Percentiles rank a stretch among this genome's conserved stretches.
phyloP scores from a whole-genome alignment of 2,113 vertebrate species.

The Pipa parva region DNA sequence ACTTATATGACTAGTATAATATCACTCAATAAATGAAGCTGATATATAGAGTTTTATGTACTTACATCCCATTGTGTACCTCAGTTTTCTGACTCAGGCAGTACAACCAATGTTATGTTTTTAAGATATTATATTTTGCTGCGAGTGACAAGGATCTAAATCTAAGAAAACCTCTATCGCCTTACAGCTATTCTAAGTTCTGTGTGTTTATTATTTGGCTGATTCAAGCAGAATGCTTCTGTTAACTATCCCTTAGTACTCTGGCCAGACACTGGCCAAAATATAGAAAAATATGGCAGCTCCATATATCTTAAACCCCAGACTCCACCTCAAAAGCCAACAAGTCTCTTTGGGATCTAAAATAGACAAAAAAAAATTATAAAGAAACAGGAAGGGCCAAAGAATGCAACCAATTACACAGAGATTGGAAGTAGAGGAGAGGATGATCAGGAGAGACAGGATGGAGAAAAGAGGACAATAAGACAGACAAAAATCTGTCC shows the following conservation, averaged over 20 bases:
- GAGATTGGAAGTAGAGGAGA: neutral
- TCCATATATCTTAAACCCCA: conserved; percentile 36
- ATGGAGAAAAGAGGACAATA: neutral
- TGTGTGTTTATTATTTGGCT: conserved; percentile 37
- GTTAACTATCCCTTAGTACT: conserved; percentile 32
- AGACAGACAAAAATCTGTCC: no score
- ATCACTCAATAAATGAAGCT: no score
- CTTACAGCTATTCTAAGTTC: conserved; percentile 32
- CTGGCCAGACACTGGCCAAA: conserved; percentile 31
- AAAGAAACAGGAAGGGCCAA: conserved; percentile 28
- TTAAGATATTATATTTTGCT: conserved; percentile 9
- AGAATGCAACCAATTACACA: neutral
- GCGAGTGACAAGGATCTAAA: conserved; percentile 8
- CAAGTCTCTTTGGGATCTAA: conserved; percentile 25
- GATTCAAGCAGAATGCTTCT: conserved; percentile 19
- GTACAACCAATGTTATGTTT: no score
- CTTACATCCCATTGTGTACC: no score
- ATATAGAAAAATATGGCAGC: conserved; percentile 34
- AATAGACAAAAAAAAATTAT: conserved; percentile 13
- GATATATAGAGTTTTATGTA: no score
- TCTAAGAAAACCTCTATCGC: conserved; percentile 30
- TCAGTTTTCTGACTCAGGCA: no score
- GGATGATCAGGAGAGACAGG: neutral
- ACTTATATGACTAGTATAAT: no score
- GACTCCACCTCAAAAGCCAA: conserved; percentile 41